Evolutionary conservation across 1,140 invertebrate species (phyloP), one percentile per base, ranked within the genome.

Genomic region (Mizuhopecten yessoensis): DNA sequence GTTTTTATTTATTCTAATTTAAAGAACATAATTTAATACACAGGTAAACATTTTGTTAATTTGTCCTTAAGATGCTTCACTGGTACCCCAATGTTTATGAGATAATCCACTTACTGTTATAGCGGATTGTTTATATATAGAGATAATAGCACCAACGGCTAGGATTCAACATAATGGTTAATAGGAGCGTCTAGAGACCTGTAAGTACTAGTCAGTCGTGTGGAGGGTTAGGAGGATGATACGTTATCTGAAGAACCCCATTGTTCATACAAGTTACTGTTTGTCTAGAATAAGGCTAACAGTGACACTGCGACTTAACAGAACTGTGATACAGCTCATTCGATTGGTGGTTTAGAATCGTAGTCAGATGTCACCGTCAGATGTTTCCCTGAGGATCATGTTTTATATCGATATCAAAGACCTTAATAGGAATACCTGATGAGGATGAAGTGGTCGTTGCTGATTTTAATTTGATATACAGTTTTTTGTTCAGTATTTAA

Each of bases 241-340:
- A 75, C 23, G 57, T 75, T 75, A 75, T 75, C 57, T 75, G 57
- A 75, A 75, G 57, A 75, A 29, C 57, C 57, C n/a, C 57, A 75
- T 75, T 75, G 57, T 75, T 75, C 57, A 75, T 75, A 75, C 57
- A 75, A 75, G 57, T 75, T 75, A n/a, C 29, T 29, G 57, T 75
- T 75, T 75, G 57, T 75, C 57, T 75, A n/a, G 17, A 75, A 75
- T 75, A 75, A 75, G 57, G 57, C 57, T 5, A 17, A 45, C 42
- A 45, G 42, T 45, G 42, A 45, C 45, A 23, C n/a, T 75, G 57
- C 23, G 15, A 39, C 36, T 39, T 39, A 39, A 75, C 57, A 75
- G 11, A 29, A 29, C 57, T n/a, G 29, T 75, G 20, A 75, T 75
- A 75, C 57, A 75, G n/a, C 23, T 57, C 45, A 9, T 57, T 11